phyloP scores from a whole-genome alignment of 2,113 vertebrate species.

The Bufo gargarizans region DNA sequence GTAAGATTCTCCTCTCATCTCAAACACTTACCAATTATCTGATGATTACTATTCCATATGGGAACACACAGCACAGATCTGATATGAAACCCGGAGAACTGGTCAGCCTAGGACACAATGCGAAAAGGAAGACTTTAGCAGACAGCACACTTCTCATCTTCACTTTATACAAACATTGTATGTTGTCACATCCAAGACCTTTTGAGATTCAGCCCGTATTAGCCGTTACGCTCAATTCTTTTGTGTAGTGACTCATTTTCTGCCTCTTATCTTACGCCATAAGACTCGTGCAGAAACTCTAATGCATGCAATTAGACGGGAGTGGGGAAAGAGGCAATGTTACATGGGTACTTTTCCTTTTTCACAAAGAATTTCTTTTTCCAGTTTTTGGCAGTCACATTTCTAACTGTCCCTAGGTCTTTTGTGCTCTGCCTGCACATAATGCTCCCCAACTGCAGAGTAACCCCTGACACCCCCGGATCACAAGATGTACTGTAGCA shows the following conservation, averaged over 20 bases:
- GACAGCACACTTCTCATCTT: neutral
- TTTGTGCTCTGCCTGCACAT: no score
- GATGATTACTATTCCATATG: constrained; percentile 98
- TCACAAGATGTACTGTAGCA: no score
- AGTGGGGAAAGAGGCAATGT: neutral
- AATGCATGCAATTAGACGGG: constrained; percentile 20
- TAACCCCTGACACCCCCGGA: no score
- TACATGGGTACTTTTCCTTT: neutral
- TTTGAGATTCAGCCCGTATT: neutral
- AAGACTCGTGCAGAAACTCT: constrained; percentile 9
- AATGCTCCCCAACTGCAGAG: no score
- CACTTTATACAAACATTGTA: constrained; percentile 18
- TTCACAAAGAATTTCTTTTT: neutral
- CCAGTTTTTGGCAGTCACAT: no score
- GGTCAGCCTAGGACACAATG: constrained; percentile 83
- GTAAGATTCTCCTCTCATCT: neutral
- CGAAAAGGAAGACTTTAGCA: constrained; percentile 2
- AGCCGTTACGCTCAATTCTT: neutral
- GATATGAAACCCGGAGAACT: constrained; percentile 97
- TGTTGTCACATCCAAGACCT: constrained; percentile 28
- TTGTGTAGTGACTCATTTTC: constrained; percentile 10
- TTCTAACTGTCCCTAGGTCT: no score
- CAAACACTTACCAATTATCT: constrained; percentile 93
- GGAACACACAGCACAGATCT: constrained; percentile 97
- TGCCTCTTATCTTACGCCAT: neutral